Percentiles rank a stretch among this genome's conserved stretches.
Conservation (phyloP, 2,888 invertebrate species). For the Pseudanteris insignis region DNA sequence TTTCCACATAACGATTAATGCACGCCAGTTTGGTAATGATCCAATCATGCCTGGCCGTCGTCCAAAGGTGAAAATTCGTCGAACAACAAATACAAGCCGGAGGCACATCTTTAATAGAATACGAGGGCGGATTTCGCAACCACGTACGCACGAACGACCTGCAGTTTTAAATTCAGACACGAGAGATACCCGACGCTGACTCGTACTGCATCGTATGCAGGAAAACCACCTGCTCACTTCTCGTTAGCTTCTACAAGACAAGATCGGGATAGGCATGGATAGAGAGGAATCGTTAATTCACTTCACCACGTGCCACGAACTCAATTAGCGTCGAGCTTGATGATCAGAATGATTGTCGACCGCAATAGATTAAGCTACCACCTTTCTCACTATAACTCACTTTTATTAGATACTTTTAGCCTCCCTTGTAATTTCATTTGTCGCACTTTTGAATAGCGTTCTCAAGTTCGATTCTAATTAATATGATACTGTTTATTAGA, state of each 20-base stretch:
- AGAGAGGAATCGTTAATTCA: slow-evolving; percentile 59
- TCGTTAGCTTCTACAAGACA: slow-evolving; percentile 41
- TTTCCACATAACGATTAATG: too few relatives aligned
- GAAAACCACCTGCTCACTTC: slow-evolving; percentile 43
- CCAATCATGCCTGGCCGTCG: too few relatives aligned
- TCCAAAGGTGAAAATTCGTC: too few relatives aligned
- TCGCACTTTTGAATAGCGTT: slow-evolving; percentile 38
- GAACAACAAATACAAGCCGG: slow-evolving; percentile 53
- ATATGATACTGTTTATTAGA: too few relatives aligned
- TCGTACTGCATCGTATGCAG: slow-evolving; percentile 29
- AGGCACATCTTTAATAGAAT: slow-evolving; percentile 48
- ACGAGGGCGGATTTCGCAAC: too few relatives aligned
- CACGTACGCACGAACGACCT: too few relatives aligned
- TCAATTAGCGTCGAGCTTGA: slow-evolving; percentile 61
- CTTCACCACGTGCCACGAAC: slow-evolving; percentile 57
- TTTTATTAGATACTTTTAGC: slow-evolving; percentile 41
- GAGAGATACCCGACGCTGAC: too few relatives aligned
- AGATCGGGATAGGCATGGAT: slow-evolving; percentile 42
- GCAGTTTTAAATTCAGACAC: too few relatives aligned
- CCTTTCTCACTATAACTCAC: slow-evolving; percentile 30
- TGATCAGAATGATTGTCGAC: slow-evolving; percentile 53
- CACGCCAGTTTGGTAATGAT: too few relatives aligned
- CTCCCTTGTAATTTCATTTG: slow-evolving; percentile 43
- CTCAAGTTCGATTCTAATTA: slow-evolving; percentile 11
- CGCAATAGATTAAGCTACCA: slow-evolving; percentile 36